Conservation (phyloP, 64 coral and sea anemone genomes). For the Acropora yongei region DNA sequence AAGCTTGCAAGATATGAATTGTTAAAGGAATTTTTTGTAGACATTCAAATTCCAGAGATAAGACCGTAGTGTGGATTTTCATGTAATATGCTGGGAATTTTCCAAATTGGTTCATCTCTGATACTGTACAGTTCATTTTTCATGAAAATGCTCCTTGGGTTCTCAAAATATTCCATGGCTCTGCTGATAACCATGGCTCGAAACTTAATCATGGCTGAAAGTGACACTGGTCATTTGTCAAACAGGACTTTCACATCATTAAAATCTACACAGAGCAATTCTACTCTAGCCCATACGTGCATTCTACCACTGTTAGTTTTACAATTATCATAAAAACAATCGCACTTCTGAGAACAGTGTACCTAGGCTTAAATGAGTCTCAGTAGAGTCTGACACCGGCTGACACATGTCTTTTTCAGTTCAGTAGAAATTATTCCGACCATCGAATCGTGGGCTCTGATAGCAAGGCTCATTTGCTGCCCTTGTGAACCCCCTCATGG, state of each 20-base stretch:
- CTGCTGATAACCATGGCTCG: background rate
- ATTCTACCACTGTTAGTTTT: background rate
- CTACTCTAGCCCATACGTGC: background rate
- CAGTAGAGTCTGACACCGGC: too few relatives aligned
- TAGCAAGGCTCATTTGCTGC: too few relatives aligned
- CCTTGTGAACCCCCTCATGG: too few relatives aligned
- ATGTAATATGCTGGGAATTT: background rate
- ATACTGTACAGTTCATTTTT: background rate
- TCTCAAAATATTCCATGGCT: conserved; percentile 29
- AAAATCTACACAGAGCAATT: conserved; percentile 35
- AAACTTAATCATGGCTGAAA: conserved; percentile 18
- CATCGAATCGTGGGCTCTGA: too few relatives aligned
- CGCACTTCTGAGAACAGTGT: too few relatives aligned
- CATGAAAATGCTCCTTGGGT: conserved; percentile 24
- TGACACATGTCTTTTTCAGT: too few relatives aligned
- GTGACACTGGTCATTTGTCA: conserved; percentile 23
- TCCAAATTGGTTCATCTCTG: background rate
- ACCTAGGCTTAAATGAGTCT: too few relatives aligned
- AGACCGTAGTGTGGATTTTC: too few relatives aligned
- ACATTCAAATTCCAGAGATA: background rate
- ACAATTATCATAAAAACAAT: too few relatives aligned
- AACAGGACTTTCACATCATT: conserved; percentile 31
- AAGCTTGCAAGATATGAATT: background rate
- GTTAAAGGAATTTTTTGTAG: background rate
- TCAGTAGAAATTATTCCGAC: too few relatives aligned